Evolutionary conservation across 2,113 vertebrate species (phyloP), one percentile per base, ranked within the genome.

Genomic region (Hoplias malabaricus): DNA sequence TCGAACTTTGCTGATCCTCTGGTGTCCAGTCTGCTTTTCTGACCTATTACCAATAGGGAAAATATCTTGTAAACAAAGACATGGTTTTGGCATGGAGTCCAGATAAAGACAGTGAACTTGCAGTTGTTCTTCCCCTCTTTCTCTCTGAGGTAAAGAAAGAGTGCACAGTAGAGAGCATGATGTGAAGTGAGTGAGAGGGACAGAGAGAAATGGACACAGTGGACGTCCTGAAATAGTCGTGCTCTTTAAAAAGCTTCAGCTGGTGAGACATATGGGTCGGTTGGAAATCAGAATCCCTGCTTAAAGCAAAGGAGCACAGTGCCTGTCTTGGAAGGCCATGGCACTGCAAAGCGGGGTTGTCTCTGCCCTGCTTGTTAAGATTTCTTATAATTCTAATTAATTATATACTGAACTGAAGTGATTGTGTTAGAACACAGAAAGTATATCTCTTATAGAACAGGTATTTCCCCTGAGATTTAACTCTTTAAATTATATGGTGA

Each of bases 161-260:
- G 34, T 21, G 38, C 59, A 56, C 8, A 11, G n/a, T n/a, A 0
- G 29, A 50, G 23, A 48, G n/a, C 29, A 67, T 59, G 62, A 63
- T 59, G 71, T 61, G 43, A 19, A 61, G 46, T 13, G 68, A 48
- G 33, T 2, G 65, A 50, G 68, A 38, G 59, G 40, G 43, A 69
- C 29, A 43, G 36, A 25, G 56, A 54, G 36, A 74, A 65, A 69
- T 62, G 50, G 50, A 59, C 66, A 59, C 75, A 69, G 54, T 46
- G 31, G 42, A 36, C 9, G 3, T 74, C 73, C 77, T 65, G 82
- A 84, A 86, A 86, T 86, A 86, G 85, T 80, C 61, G 29, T 48
- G 23, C 21, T 59, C 77, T 84, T 79, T 81, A 82, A 83, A 75
- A 83, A 77, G 50, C 68, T 34, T 67, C 75, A 78, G 83, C 79